A percentile compares a stretch with the other conserved stretches of the same genome.
Conservation (phyloP, 2,888 invertebrate genomes). For the Rugalucina vietnamica region DNA sequence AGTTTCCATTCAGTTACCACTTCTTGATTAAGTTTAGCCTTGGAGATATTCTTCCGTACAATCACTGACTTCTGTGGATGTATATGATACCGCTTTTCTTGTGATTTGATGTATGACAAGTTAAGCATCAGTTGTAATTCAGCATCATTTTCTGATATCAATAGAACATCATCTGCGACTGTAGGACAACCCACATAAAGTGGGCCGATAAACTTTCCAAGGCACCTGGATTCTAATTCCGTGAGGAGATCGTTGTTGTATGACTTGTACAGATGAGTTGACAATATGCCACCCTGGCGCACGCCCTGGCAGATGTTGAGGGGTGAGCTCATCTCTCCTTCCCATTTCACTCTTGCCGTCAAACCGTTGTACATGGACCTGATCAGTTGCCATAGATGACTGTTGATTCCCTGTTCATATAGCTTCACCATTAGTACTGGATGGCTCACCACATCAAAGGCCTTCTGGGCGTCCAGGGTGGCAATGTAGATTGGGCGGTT, state of each 20-base stretch:
- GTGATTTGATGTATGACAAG: not conserved
- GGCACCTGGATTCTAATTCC: not conserved
- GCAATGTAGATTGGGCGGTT: slow-evolving; percentile 13
- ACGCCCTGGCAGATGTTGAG: slow-evolving; percentile 15
- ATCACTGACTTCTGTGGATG: slow-evolving; percentile 9
- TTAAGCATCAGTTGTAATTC: slow-evolving; percentile 9
- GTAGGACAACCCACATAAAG: slow-evolving; percentile 18
- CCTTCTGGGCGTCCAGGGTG: slow-evolving; percentile 16
- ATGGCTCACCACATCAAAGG: slow-evolving; percentile 26
- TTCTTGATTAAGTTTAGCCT: not conserved
- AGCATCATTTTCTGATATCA: not conserved
- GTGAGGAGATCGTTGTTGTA: not conserved
- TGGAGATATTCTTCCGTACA: not conserved
- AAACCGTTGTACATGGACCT: slow-evolving; percentile 4
- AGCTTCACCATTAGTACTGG: slow-evolving; percentile 8
- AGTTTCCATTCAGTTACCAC: not conserved
- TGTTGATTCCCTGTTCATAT: slow-evolving; percentile 4
- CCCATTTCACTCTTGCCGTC: slow-evolving; percentile 26
- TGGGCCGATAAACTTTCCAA: slow-evolving; percentile 8
- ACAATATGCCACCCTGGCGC: slow-evolving; percentile 22
- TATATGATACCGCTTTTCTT: slow-evolving; percentile 3
- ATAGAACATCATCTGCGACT: slow-evolving; percentile 9
- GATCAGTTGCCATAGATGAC: not conserved
- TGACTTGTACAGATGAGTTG: slow-evolving; percentile 14
- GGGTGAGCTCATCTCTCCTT: not conserved